Conservation (phyloP, 2,113 vertebrate species). For the Mormoops blainvillei region DNA sequence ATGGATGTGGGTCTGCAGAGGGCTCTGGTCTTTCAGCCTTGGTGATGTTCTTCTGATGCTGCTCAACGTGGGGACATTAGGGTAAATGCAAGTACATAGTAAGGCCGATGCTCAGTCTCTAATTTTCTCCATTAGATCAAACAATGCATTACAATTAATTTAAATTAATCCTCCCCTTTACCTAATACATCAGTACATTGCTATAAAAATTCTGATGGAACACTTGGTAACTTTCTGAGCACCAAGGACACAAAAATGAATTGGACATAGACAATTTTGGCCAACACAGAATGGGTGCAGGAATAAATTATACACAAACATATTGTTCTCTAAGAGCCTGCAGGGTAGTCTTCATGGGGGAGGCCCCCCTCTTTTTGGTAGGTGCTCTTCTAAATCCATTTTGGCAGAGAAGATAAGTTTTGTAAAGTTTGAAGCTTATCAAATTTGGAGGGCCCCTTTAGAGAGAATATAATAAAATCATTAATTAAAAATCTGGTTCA, state of each 20-base stretch:
- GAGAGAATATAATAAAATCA: background rate
- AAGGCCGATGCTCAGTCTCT: background rate
- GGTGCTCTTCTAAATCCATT: background rate
- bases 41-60: fast-evolving
- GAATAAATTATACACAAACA: background rate
- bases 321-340: background rate
- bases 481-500: background rate
- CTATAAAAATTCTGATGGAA: background rate
- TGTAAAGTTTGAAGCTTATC: background rate
- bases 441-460: background rate
- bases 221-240: background rate
- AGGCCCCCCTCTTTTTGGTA: background rate
- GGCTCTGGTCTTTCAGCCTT: background rate
- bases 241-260: background rate
- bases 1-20: background rate
- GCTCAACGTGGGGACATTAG: background rate
- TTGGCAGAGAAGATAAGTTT: background rate
- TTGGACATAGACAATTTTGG: background rate
- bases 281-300: background rate
- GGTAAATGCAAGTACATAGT: background rate
- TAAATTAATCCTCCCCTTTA: background rate
- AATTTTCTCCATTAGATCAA: slow-evolving; percentile 1
- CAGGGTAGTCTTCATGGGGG: background rate
- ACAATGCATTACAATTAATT: background rate
- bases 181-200: background rate